phyloP scores from a whole-genome alignment of 2,113 vertebrate genomes.

The Beaufortia kweichowensis region DNA sequence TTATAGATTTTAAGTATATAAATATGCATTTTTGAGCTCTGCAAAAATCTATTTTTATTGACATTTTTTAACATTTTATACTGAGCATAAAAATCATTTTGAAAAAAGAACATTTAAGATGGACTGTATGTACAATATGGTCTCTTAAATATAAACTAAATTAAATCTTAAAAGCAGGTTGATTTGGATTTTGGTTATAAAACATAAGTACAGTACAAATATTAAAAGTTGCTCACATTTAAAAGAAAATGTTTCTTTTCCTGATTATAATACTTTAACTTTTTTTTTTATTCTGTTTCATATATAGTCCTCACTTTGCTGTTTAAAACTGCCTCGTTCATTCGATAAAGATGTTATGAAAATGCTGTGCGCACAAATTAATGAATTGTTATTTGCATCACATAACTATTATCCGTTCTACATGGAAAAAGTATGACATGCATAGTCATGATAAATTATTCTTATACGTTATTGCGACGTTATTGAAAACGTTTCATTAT shows the following conservation, averaged over 20 bases:
- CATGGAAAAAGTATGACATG: not conserved
- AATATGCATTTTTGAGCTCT: not conserved
- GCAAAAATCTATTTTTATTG: not conserved
- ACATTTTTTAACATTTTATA: not conserved
- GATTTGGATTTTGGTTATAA: slow-evolving; percentile 38
- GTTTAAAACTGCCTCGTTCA: slow-evolving; percentile 87
- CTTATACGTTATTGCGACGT: too few species aligned
- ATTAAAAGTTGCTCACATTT: slow-evolving; percentile 46
- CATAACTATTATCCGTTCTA: too few species aligned
- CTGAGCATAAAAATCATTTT: not conserved
- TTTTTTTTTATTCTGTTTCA: slow-evolving; percentile 62
- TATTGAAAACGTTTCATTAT: slow-evolving; percentile 7
- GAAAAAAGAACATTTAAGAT: not conserved
- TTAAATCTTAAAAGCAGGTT: not conserved
- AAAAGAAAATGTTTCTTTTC: not conserved
- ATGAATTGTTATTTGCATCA: slow-evolving; percentile 75
- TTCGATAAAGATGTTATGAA: slow-evolving; percentile 97
- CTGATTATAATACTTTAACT: too few species aligned
- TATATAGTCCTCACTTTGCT: slow-evolving; percentile 82
- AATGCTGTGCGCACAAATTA: slow-evolving; percentile 92
- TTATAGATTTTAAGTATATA: not conserved
- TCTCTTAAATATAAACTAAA: not conserved
- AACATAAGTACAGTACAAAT: slow-evolving; percentile 63
- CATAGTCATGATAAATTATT: too few species aligned
- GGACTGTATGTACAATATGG: not conserved